A percentile compares a stretch with the other conserved stretches of the same genome.
phyloP scores from a whole-genome alignment of 2,888 invertebrate genomes.

The Ctena decussata region DNA sequence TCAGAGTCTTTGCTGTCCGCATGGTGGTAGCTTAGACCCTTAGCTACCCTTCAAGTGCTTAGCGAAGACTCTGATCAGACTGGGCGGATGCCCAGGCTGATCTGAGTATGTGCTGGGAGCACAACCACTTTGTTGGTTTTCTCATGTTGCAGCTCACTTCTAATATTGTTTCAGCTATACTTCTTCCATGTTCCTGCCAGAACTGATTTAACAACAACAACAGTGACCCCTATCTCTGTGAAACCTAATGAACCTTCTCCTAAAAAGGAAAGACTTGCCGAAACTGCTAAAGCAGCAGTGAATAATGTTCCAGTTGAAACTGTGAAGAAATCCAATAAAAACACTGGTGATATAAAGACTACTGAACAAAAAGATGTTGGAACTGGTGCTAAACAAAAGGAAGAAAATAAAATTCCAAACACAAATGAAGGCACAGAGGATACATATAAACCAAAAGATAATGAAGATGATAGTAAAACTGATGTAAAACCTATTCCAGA shows the following conservation, averaged over 20 bases:
- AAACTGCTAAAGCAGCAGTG: not conserved
- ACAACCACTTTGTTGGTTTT: too few relatives aligned
- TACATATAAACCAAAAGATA: not conserved
- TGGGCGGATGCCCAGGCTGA: too few relatives aligned
- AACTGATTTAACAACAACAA: slow-evolving; percentile 18
- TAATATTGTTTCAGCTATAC: slow-evolving; percentile 74
- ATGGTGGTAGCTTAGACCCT: too few relatives aligned
- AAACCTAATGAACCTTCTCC: not conserved
- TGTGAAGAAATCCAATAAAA: not conserved
- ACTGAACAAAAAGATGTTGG: not conserved
- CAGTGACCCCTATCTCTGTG: slow-evolving; percentile 24
- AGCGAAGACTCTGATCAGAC: too few relatives aligned
- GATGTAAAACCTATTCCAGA: not conserved
- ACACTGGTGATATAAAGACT: not conserved
- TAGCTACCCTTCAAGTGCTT: too few relatives aligned
- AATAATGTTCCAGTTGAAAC: not conserved
- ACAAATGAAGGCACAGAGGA: not conserved
- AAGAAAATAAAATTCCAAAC: not conserved
- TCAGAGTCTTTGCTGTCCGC: too few relatives aligned
- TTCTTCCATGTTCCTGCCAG: slow-evolving; percentile 79
- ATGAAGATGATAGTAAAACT: not conserved
- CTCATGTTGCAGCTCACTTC: too few relatives aligned
- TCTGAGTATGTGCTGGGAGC: too few relatives aligned
- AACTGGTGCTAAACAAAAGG: not conserved
- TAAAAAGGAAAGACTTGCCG: not conserved